Percentiles rank a stretch among this genome's conserved stretches.
phyloP scores from a whole-genome alignment of 1,140 invertebrate species.

The Plodia interpunctella region DNA sequence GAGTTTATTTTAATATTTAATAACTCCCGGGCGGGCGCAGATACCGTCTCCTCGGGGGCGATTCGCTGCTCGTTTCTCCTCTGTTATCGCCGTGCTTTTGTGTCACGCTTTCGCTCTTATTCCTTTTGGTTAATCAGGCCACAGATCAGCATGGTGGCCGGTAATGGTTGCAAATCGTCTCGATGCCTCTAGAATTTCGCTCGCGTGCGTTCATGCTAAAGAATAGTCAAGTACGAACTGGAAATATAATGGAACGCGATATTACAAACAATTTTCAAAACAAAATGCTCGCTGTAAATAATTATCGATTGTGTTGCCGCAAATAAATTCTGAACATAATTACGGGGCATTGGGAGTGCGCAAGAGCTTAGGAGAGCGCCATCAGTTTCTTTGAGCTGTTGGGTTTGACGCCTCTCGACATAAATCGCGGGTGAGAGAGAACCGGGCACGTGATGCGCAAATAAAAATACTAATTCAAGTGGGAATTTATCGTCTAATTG shows the following conservation, averaged over 20 bases:
- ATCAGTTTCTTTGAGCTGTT: slow-evolving; percentile 52
- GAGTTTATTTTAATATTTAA: slow-evolving; percentile 77
- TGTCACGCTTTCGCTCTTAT: slow-evolving; percentile 62
- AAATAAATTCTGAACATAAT: slow-evolving; percentile 46
- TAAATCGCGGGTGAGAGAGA: slow-evolving; percentile 41
- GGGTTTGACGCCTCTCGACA: slow-evolving; percentile 49
- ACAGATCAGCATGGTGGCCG: slow-evolving; percentile 45
- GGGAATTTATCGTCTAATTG: slow-evolving; percentile 61
- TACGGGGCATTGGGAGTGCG: slow-evolving; percentile 37
- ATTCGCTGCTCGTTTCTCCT: slow-evolving; percentile 61
- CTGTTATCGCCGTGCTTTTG: slow-evolving; percentile 63
- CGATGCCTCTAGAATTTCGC: slow-evolving; percentile 13
- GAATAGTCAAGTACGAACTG: too few relatives aligned
- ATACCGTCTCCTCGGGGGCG: slow-evolving; percentile 61
- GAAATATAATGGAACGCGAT: too few relatives aligned
- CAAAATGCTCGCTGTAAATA: too few relatives aligned
- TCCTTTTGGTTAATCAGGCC: slow-evolving; percentile 57
- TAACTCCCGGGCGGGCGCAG: slow-evolving; percentile 60
- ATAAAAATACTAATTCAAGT: slow-evolving; percentile 60
- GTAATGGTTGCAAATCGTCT: slow-evolving; percentile 35
- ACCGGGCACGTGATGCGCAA: slow-evolving; percentile 52
- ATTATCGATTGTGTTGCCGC: slow-evolving; percentile 13
- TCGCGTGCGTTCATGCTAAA: too few relatives aligned
- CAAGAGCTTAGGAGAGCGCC: slow-evolving; percentile 33
- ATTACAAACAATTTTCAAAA: too few relatives aligned